These are phyloP conservation scores for Drosophila cognata DNA, from an alignment of 2,888 invertebrate genomes.

Conservation along the genomic window DNA sequence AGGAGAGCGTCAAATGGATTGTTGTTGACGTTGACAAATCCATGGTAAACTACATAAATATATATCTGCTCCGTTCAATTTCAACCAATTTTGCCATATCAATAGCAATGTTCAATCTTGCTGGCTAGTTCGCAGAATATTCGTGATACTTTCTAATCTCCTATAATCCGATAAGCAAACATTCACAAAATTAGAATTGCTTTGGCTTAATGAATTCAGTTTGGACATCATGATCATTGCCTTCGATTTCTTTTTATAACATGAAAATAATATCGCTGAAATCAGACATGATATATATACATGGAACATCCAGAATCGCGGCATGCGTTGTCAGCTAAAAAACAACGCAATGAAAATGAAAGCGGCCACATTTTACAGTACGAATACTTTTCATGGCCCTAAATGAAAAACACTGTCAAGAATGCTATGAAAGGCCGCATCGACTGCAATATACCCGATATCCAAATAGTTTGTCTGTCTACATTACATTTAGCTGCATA, in stretches of 20 bases:
- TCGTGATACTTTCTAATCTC: background rate
- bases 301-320: conserved; percentile 10
- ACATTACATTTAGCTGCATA: background rate
- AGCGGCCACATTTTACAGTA: conserved; percentile 7
- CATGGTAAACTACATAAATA: background rate
- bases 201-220: background rate
- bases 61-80: background rate
- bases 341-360: conserved; percentile 11
- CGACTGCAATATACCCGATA: conserved; percentile 26
- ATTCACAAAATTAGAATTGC: background rate
- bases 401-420: conserved; percentile 15
- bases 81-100: background rate
- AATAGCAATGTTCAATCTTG: background rate
- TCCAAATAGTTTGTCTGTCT: background rate
- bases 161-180: background rate
- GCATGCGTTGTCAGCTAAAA: conserved; percentile 22
- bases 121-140: rapidly evolving
- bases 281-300: conserved; percentile 1
- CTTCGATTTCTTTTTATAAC: background rate
- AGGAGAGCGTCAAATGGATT: background rate
- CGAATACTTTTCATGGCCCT: conserved; percentile 51
- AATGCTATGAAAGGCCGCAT: background rate
- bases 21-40: background rate
- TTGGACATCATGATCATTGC: background rate
- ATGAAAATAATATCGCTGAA: background rate